These are phyloP conservation scores for Hyposmocoma kahamanoa DNA, from an alignment of 1,140 invertebrate species.

Conservation along the genomic window DNA sequence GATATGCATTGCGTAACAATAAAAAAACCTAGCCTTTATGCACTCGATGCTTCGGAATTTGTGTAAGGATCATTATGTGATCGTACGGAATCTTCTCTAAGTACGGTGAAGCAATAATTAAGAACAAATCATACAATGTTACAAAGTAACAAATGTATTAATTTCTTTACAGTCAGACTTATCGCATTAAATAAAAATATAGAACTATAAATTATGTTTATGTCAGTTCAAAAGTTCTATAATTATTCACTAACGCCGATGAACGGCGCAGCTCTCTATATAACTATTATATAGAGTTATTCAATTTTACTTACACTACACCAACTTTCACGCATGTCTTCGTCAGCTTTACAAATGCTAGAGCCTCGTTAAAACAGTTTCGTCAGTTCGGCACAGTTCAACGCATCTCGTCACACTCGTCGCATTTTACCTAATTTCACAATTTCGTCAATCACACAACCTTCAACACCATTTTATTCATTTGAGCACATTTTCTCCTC, in stretches of 20 bases:
- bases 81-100: conserved; percentile 40
- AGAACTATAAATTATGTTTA: conserved; percentile 66
- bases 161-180: conserved; percentile 67
- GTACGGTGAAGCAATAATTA: conserved; percentile 64
- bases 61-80: conserved; percentile 21
- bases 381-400: not conserved
- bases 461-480: not conserved
- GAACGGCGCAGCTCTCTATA: conserved; percentile 12
- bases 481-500: not conserved
- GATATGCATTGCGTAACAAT: conserved; percentile 74
- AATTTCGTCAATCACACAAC: not conserved
- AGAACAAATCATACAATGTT: conserved; percentile 58
- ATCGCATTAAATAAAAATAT: conserved; percentile 70
- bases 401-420: not conserved
- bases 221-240: conserved; percentile 32
- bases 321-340: conserved; percentile 16
- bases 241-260: conserved; percentile 16
- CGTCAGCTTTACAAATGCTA: too few species aligned
- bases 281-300: conserved; percentile 17
- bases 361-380: not conserved
- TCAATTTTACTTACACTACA: conserved; percentile 25
- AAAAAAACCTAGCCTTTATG: conserved; percentile 72
- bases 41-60: conserved; percentile 50
- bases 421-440: not conserved
- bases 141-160: conserved; percentile 50